A percentile compares a stretch with the other conserved stretches of the same genome.
These are phyloP conservation scores for Grammomys surdaster DNA, from an alignment of 2,113 vertebrate species.

Conservation along the genomic window DNA sequence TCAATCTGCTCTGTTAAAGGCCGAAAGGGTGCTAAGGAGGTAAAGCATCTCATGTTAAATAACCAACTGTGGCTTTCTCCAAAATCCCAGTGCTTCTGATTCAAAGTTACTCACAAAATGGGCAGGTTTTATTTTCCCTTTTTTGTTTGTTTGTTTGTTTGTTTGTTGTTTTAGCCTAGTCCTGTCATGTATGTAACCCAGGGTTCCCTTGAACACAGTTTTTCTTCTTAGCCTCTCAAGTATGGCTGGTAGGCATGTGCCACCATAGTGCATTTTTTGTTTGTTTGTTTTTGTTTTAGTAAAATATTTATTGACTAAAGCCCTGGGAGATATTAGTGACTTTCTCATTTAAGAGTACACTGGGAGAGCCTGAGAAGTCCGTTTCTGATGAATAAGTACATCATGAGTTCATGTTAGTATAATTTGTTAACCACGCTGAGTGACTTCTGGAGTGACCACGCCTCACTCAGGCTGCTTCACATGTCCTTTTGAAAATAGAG, in stretches of 20 bases:
- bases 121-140: neutral
- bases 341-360: neutral
- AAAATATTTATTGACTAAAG: slow-evolving; percentile 8
- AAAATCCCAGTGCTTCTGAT: neutral
- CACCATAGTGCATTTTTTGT: neutral
- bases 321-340: slow-evolving; percentile 10
- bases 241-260: neutral
- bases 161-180: neutral
- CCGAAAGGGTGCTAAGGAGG: slow-evolving; percentile 98
- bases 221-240: neutral
- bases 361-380: slow-evolving; percentile 46
- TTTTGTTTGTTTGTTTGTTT: too few relatives aligned
- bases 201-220: neutral
- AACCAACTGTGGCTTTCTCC: too few relatives aligned
- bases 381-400: slow-evolving; percentile 3
- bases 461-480: neutral
- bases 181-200: neutral
- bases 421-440: slow-evolving; percentile 18
- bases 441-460: neutral
- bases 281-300: neutral
- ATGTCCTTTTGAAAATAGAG: slow-evolving; percentile 42
- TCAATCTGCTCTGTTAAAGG: slow-evolving; percentile 99
- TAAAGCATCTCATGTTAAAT: slow-evolving; percentile 78
- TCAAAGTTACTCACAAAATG: slow-evolving; percentile 41
- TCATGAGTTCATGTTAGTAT: slow-evolving; percentile 13